A percentile compares a stretch with the other conserved stretches of the same genome.
phyloP scores from a whole-genome alignment of 2,888 invertebrate genomes.

The Cabera pusaria region DNA sequence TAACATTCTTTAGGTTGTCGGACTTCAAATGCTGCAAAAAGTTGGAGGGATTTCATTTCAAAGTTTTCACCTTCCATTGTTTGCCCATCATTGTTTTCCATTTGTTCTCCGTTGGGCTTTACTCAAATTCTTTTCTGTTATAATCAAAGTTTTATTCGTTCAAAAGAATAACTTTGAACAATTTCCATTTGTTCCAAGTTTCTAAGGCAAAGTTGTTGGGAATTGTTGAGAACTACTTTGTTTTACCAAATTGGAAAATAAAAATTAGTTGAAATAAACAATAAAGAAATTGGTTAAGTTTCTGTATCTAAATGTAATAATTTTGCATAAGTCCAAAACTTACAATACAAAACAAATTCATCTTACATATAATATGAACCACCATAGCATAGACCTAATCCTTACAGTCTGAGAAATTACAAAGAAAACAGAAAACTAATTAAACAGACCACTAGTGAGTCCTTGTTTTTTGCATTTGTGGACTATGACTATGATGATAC shows the following conservation, averaged over 20 bases:
- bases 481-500: no score
- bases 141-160: constrained; percentile 51
- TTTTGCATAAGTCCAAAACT: no score
- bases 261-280: background rate
- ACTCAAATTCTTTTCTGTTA: constrained; percentile 51
- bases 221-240: constrained; percentile 13
- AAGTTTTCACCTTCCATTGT: constrained; percentile 66
- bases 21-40: constrained; percentile 58
- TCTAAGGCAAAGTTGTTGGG: constrained; percentile 6
- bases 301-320: no score
- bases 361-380: no score
- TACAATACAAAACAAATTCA: no score
- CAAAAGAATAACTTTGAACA: constrained; percentile 26
- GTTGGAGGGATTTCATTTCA: constrained; percentile 62
- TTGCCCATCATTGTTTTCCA: constrained; percentile 56
- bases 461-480: no score
- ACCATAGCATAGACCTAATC: no score
- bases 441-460: no score
- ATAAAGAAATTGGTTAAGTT: no score
- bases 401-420: no score
- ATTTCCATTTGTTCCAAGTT: constrained; percentile 26
- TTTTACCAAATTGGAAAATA: constrained; percentile 1
- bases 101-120: constrained; percentile 51
- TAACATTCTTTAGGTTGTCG: constrained; percentile 54
- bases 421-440: no score